Conservation (phyloP, 2,888 invertebrate genomes). For the Serrognathus titanus region DNA sequence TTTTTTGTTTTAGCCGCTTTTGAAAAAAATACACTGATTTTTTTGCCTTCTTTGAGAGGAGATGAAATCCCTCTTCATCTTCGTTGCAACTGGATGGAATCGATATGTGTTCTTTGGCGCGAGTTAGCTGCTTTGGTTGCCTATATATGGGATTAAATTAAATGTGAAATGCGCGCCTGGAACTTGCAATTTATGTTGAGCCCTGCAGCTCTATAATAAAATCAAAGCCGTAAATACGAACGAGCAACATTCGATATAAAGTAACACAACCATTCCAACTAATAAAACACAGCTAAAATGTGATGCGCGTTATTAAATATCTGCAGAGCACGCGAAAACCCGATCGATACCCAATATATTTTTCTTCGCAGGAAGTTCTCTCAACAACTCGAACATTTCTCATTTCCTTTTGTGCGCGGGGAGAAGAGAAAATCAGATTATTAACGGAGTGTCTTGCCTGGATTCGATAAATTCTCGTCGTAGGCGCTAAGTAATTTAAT, state of each 20-base stretch:
- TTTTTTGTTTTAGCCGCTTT: no score
- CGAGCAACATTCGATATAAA: not conserved
- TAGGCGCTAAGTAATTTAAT: no score
- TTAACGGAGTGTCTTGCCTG: no score
- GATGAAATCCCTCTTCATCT: no score
- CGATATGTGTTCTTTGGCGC: conserved; percentile 3
- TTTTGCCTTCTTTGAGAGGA: no score
- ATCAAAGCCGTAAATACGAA: not conserved
- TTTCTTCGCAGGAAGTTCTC: conserved; percentile 4
- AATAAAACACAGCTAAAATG: conserved; percentile 16
- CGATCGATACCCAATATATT: conserved; percentile 9
- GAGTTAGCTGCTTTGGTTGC: not conserved
- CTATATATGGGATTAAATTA: not conserved
- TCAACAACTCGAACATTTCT: not conserved
- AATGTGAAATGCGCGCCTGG: not conserved
- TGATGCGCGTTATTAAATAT: conserved; percentile 11
- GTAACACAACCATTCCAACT: conserved; percentile 3
- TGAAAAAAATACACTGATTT: no score
- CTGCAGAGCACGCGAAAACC: conserved; percentile 12
- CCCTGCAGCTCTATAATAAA: not conserved
- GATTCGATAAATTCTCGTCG: no score
- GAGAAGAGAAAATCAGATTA: no score
- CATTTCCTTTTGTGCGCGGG: not conserved
- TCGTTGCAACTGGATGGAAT: not conserved
- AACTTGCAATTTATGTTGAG: not conserved